These are phyloP conservation scores for Drosophila neotestacea DNA, from an alignment of 2,888 invertebrate genomes.

Conservation along the genomic window DNA sequence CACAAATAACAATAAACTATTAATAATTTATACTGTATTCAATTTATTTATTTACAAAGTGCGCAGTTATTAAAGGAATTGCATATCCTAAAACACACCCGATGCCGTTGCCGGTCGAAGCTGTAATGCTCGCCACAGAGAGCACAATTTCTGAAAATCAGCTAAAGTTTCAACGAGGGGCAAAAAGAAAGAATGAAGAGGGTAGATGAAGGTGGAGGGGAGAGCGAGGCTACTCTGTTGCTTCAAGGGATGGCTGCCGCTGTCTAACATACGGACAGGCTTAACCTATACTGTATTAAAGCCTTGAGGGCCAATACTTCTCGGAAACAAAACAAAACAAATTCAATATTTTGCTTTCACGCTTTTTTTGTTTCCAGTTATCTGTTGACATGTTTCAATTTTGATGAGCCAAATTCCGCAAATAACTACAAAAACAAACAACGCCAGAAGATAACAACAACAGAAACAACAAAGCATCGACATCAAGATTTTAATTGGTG, in stretches of 20 bases:
- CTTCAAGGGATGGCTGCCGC: background rate
- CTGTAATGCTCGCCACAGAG: constrained; percentile 27
- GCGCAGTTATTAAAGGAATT: background rate
- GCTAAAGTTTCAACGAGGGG: constrained; percentile 13
- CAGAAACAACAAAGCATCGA: background rate
- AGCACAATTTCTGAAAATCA: constrained; percentile 16
- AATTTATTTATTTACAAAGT: constrained; percentile 8
- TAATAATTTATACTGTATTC: background rate
- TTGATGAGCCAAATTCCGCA: constrained; percentile 21
- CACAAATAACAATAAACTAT: background rate
- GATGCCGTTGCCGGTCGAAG: constrained; percentile 39
- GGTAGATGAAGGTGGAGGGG: background rate
- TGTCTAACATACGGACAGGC: background rate
- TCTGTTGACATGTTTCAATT: constrained; percentile 24
- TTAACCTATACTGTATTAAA: constrained; percentile 10
- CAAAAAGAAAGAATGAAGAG: no score
- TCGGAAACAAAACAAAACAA: constrained; percentile 14
- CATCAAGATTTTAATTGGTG: constrained; percentile 26
- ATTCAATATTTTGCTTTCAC: constrained; percentile 7
- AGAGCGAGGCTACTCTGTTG: background rate
- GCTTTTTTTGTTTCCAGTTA: constrained; percentile 11
- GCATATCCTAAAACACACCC: constrained; percentile 14
- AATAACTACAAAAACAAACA: constrained; percentile 7
- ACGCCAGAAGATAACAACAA: background rate
- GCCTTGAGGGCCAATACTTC: constrained; percentile 28